These are phyloP conservation scores for Silurus asotus DNA, from an alignment of 2,113 vertebrate genomes.

Conservation along the genomic window DNA sequence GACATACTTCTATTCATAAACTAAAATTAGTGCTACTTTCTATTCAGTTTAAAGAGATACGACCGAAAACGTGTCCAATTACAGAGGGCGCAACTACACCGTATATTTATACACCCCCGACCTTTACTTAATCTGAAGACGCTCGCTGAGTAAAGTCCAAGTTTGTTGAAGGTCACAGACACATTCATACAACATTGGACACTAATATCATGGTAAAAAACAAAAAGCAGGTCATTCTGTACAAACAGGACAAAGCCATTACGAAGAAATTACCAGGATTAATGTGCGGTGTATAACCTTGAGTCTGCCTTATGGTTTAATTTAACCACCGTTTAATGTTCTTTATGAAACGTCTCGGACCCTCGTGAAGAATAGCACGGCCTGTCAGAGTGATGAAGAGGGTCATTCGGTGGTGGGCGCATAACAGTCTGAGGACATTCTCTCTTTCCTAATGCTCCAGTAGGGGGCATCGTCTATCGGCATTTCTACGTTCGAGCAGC, in stretches of 20 bases:
- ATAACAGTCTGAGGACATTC: not conserved
- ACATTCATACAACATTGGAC: not conserved
- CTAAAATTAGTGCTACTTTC: not conserved
- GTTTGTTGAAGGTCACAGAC: not conserved
- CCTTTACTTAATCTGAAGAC: not conserved
- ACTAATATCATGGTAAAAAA: not conserved
- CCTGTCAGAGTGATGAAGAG: conserved; percentile 26
- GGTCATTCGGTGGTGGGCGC: conserved; percentile 15
- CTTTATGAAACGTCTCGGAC: conserved; percentile 6
- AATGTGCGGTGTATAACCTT: conserved; percentile 7
- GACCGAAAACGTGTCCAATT: not conserved
- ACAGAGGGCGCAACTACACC: not conserved
- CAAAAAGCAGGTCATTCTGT: not conserved
- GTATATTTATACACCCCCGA: not conserved
- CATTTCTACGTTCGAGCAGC: no score
- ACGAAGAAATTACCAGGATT: not conserved
- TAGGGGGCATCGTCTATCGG: not conserved
- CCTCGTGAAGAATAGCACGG: not conserved
- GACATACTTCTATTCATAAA: not conserved
- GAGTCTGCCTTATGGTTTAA: conserved; percentile 21
- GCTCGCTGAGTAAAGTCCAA: not conserved
- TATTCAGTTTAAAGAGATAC: not conserved
- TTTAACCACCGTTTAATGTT: conserved; percentile 22
- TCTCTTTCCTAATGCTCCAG: not conserved
- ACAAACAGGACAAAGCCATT: conserved; percentile 1